Evolutionary conservation across 2,888 invertebrate species (phyloP), one percentile per base, ranked within the genome.

Genomic region (Ochropleura leucogaster): DNA sequence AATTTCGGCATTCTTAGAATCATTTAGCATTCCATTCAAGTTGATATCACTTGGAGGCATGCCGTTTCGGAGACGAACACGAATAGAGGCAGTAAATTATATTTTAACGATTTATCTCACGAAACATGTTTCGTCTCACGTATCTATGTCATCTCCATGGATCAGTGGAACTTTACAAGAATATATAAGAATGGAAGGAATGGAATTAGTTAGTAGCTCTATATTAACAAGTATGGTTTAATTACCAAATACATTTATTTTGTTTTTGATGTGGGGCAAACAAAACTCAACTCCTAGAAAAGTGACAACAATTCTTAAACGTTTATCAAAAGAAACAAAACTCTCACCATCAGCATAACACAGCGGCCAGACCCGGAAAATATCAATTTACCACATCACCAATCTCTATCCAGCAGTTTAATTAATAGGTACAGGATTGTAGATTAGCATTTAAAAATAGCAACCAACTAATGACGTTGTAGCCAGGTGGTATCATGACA

Each of bases 11-110:
- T 44, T 59, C 14, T 57, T 4, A 49, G 55, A 49, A 30, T 80
- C 20, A 66, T 65, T 55, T 77, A 49, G 65, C 49, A 77, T 74
- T 66, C 55, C 53, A 65, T 60, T 80, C 12, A 46, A 49, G 10
- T 55, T 49, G 6, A 14, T 65, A 51, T 44, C 53, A n/a, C 16
- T 10, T 59, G 30, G 59, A 59, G 59, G 30, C 5, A 6, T 8
- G 60, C 49, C 12, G 40, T 40, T 44, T n/a, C 6, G 7, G 57
- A 78, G 40, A 16, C 16, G 47, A 62, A 46, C 53, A 62, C 18
- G 7, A 18, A 20, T 40, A 40, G 4, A 65, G 59, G 51, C 74
- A 30, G 12, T 73, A 5, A 72, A 77, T 59, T n/a, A 12, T 7
- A 42, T 71, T 64, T 55, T 75, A 67, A 62, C 55, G 49, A 62